These are phyloP conservation scores for Acanthosoma haemorrhoidale DNA, from an alignment of 2,888 invertebrate species.

Conservation along the genomic window DNA sequence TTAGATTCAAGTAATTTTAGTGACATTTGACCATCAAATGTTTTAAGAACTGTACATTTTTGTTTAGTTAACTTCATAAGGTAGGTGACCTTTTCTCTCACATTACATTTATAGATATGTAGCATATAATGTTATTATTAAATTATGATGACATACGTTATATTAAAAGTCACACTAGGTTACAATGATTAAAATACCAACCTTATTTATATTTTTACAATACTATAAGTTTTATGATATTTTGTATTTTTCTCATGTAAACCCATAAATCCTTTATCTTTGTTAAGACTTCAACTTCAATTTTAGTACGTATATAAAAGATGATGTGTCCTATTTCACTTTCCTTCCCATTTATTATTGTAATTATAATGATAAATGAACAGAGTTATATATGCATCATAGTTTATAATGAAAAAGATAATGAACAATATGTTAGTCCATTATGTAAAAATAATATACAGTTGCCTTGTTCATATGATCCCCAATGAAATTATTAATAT, in stretches of 20 bases:
- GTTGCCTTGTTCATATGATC: conserved; percentile 10
- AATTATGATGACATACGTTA: background rate
- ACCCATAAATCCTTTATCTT: background rate
- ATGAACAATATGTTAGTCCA: conserved; percentile 10
- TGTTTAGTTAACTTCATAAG: conserved; percentile 1
- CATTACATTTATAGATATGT: conserved; percentile 6
- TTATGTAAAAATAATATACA: conserved; percentile 6
- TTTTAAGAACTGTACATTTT: background rate
- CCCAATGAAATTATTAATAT: conserved; percentile 4
- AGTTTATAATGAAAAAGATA: background rate
- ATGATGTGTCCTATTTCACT: background rate
- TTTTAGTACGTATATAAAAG: background rate
- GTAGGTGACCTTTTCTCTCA: conserved; percentile 12
- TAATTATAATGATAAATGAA: background rate
- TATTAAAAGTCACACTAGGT: conserved; percentile 12
- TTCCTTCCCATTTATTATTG: background rate
- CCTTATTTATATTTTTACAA: background rate
- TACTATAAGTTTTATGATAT: conserved; percentile 4
- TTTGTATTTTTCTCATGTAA: conserved; percentile 11
- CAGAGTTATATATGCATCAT: background rate
- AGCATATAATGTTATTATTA: background rate
- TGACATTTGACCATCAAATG: conserved; percentile 10
- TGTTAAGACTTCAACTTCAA: background rate
- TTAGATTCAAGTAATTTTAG: conserved; percentile 7
- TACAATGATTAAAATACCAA: background rate